Percentiles rank a stretch among this genome's conserved stretches.
Evolutionary conservation across 2,888 invertebrate species (phyloP).

Genomic region (Cinara cedri): DNA sequence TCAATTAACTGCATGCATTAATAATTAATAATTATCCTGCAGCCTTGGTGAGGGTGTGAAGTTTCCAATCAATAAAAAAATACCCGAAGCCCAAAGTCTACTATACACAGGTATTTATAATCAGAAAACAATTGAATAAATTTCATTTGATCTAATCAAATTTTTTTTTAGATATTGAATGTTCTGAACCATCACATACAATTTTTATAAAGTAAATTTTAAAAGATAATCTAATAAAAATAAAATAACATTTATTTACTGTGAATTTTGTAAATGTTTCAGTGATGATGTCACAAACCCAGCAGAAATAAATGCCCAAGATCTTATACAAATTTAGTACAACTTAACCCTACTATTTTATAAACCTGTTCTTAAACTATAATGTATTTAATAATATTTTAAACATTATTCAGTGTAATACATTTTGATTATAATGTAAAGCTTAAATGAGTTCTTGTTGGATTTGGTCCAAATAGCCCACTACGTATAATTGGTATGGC

Average conservation of each 20-base stretch:
- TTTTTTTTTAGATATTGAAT: slow-evolving; percentile 24
- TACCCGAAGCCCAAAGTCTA: slow-evolving; percentile 52
- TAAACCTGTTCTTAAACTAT: slow-evolving; percentile 15
- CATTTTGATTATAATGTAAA: slow-evolving; percentile 9
- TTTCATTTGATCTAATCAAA: neutral
- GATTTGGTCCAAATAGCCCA: slow-evolving; percentile 46
- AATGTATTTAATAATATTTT: slow-evolving; percentile 43
- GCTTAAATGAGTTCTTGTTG: slow-evolving; percentile 11
- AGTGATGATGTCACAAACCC: slow-evolving; percentile 34
- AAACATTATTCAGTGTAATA: neutral
- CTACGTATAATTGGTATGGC: slow-evolving; percentile 8
- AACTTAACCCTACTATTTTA: neutral
- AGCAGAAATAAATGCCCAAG: slow-evolving; percentile 38
- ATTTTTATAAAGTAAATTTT: slow-evolving; percentile 23
- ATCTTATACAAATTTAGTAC: slow-evolving; percentile 50
- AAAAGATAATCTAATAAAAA: neutral
- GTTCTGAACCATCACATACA: slow-evolving; percentile 16
- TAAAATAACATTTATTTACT: neutral
- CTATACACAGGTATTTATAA: slow-evolving; percentile 28
- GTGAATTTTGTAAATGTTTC: slow-evolving; percentile 25
- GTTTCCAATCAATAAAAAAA: slow-evolving; percentile 47
- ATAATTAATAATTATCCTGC: slow-evolving; percentile 42
- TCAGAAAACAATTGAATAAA: slow-evolving; percentile 34
- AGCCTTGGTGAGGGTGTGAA: slow-evolving; percentile 52
- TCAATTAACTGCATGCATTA: slow-evolving; percentile 36